phyloP scores from a whole-genome alignment of 2,797 vertebrate species.

The Eurystomus glaucurus region DNA sequence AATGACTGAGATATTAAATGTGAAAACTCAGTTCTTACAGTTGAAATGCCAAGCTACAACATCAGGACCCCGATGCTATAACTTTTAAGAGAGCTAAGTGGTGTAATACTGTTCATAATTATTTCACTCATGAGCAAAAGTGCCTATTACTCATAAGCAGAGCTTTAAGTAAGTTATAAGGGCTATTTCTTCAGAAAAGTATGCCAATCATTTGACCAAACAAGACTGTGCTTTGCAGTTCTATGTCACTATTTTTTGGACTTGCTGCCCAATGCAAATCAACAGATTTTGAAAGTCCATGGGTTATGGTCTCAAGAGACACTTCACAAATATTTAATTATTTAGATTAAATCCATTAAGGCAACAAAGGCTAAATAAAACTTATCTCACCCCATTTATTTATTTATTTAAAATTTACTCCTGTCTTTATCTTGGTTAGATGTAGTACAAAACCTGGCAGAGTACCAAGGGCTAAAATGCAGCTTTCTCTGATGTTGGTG shows the following conservation, averaged over 20 bases:
- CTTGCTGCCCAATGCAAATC: slow-evolving; percentile 10
- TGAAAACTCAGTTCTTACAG: slow-evolving; percentile 66
- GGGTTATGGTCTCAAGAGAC: not conserved
- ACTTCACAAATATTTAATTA: slow-evolving; percentile 26
- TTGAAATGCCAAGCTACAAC: slow-evolving; percentile 76
- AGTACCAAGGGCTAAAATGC: slow-evolving; percentile 56
- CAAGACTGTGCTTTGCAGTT: slow-evolving; percentile 10
- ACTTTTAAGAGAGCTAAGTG: slow-evolving; percentile 78
- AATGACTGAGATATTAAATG: slow-evolving; percentile 70
- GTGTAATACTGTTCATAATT: slow-evolving; percentile 60
- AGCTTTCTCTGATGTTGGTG: slow-evolving; percentile 55
- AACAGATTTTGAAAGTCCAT: slow-evolving; percentile 28
- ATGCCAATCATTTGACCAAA: slow-evolving; percentile 42
- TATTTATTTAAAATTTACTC: not conserved
- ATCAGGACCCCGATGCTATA: slow-evolving; percentile 58
- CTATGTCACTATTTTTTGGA: not conserved
- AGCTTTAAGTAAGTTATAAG: slow-evolving; percentile 45
- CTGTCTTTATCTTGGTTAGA: not conserved
- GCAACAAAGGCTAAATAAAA: slow-evolving; percentile 61
- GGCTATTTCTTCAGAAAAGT: slow-evolving; percentile 50
- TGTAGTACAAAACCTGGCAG: slow-evolving; percentile 25
- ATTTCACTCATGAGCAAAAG: slow-evolving; percentile 71
- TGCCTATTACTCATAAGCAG: slow-evolving; percentile 20
- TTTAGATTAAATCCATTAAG: slow-evolving; percentile 28
- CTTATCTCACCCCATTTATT: not conserved